Conservation (phyloP, 2,113 vertebrate species). For the Leptobrachium ailaonicum region DNA sequence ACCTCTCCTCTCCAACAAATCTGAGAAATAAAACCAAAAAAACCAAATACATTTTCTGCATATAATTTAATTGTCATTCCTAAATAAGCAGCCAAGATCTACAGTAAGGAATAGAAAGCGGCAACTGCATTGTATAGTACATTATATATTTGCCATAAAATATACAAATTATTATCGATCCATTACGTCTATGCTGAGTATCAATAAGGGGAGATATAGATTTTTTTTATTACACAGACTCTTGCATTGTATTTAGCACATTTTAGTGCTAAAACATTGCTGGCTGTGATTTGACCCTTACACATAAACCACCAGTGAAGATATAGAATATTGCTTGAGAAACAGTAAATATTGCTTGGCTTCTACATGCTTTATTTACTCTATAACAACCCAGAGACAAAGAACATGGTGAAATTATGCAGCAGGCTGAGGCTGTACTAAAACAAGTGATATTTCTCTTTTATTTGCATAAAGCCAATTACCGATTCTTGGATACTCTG, state of each 20-base stretch:
- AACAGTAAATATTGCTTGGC: background rate
- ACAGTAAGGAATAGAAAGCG: too few species aligned
- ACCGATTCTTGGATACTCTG: conserved; percentile 66
- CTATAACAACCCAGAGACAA: conserved; percentile 2
- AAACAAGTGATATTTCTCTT: conserved; percentile 31
- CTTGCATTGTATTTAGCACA: background rate
- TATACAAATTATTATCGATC: too few species aligned
- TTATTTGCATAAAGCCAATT: conserved; percentile 48
- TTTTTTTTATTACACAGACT: background rate
- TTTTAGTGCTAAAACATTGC: background rate
- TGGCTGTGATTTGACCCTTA: background rate
- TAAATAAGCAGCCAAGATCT: too few species aligned
- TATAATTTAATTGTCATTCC: too few species aligned
- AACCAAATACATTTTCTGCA: too few species aligned
- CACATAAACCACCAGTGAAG: conserved; percentile 2
- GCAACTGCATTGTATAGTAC: too few species aligned
- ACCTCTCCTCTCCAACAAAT: too few species aligned
- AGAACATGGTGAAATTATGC: conserved; percentile 19
- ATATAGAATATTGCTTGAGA: background rate
- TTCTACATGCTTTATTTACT: background rate
- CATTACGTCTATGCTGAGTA: too few species aligned
- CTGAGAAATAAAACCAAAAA: too few species aligned
- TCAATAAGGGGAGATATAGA: too few species aligned
- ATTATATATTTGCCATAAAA: too few species aligned
- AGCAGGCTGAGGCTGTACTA: conserved; percentile 31